Conservation (phyloP, 2,797 vertebrate genomes). For the Hylomyscus alleni region DNA sequence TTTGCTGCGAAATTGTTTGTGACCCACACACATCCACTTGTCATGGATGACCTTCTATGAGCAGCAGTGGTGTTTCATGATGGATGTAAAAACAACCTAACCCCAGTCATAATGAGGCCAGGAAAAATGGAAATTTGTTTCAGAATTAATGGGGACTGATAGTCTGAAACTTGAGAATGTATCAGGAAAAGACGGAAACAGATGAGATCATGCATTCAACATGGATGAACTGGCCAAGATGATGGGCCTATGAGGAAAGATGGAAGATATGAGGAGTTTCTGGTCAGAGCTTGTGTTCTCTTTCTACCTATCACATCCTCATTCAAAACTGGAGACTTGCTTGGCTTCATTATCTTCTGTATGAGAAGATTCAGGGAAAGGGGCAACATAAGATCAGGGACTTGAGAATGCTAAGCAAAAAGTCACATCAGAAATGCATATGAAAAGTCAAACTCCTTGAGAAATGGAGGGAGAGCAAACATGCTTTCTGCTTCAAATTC, state of each 20-base stretch:
- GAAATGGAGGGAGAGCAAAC: not conserved
- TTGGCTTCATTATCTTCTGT: not conserved
- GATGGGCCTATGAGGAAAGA: not conserved
- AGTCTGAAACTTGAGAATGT: not conserved
- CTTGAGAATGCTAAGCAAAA: not conserved
- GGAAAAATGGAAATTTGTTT: not conserved
- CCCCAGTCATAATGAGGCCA: too few relatives aligned
- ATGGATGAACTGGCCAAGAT: not conserved
- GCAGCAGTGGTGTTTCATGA: not conserved
- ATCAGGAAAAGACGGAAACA: not conserved
- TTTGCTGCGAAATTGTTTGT: not conserved
- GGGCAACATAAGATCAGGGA: not conserved
- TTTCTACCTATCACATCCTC: not conserved
- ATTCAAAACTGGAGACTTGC: accelerated
- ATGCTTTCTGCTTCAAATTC: not conserved
- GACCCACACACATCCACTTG: not conserved
- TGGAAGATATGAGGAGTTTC: not conserved
- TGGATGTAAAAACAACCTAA: not conserved
- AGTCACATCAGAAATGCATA: not conserved
- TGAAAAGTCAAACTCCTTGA: not conserved
- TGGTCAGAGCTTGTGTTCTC: not conserved
- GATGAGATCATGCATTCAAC: not conserved
- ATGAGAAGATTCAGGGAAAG: not conserved
- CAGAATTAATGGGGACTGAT: not conserved
- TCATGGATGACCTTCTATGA: not conserved